Base-by-base conservation (phyloP, 2,797 vertebrate species). In the Hemibagrus guttatus region DNA sequence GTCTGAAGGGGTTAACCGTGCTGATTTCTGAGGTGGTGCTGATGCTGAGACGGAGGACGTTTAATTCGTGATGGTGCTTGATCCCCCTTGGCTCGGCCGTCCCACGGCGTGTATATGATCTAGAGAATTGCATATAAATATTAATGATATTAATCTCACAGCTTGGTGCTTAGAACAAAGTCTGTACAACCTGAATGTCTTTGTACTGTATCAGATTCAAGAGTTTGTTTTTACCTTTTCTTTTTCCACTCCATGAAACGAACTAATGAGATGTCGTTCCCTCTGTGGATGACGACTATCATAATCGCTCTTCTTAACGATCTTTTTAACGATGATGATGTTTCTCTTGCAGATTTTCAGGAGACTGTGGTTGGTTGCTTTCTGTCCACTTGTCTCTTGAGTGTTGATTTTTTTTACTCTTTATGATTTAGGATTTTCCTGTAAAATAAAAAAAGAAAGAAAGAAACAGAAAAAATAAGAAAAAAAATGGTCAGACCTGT, bases 401-500 rank as follows among this genome's bases (percentile, higher is more conserved):
- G 86, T 90, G 86, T 86, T 88, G 87, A 87, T 83, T 81, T 85
- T 82, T 28, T 54, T 31, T n/a, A 28, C 59, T 26, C 35, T 75
- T 61, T 81, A 79, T 61, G 61, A 42, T 84, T 49, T 76, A 49
- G 46, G 68, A 87, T 88, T 90, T 88, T 95, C 96, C 92, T 93
- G 92, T 94, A 95, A 93, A 39, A 66, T 26, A 83, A 85, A 85
- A 56, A 88, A 52, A 84, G 31, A 69, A 26, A 61, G 1, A 68
- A 5, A 68, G 16, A 56, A 46, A 82, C 76, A 85, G 68, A 85
- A 82, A 81, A 49, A 35, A 64, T 52, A 39, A 84, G 83, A 81
- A 69, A 84, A 90, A 92, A 93, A 28, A 35, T 95, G 96, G 96
- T 95, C 95, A 95, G 94, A 96, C 93, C 94, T 96, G 96, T 97